Conservation (phyloP, 2,113 vertebrate species). For the Chaetodon trifascialis region DNA sequence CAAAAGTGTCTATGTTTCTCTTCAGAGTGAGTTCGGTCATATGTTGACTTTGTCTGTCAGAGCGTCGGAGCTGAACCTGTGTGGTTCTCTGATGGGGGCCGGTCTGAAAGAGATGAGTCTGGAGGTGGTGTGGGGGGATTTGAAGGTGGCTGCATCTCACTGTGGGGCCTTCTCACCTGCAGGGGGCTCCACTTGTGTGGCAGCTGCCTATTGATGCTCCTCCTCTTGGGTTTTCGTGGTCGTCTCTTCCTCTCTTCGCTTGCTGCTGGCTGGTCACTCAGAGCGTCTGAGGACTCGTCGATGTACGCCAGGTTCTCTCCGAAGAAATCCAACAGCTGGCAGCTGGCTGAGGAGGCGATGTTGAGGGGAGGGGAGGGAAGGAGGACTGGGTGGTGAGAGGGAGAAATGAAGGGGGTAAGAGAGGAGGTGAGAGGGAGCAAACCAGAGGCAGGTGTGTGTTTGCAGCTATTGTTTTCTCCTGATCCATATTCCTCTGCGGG, state of each 20-base stretch:
- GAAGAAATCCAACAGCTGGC: constrained; percentile 87
- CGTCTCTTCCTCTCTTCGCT: constrained; percentile 53
- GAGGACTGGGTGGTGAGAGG: constrained; percentile 7
- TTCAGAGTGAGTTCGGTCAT: not conserved
- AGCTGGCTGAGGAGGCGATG: constrained; percentile 48
- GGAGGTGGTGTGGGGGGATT: constrained; percentile 83
- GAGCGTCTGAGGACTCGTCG: constrained; percentile 91
- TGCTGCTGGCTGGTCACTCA: constrained; percentile 82
- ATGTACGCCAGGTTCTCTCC: constrained; percentile 92
- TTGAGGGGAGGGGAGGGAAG: constrained; percentile 52
- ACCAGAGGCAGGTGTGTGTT: not conserved
- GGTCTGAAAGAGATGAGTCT: constrained; percentile 53
- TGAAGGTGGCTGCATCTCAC: constrained; percentile 80
- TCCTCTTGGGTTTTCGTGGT: constrained; percentile 77
- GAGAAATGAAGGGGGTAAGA: not conserved
- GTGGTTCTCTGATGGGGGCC: constrained; percentile 12
- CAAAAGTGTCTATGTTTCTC: no score
- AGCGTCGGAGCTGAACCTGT: constrained; percentile 40
- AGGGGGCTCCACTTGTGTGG: constrained; percentile 51
- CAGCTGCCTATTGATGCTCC: constrained; percentile 75
- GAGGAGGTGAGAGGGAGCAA: not conserved
- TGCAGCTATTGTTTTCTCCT: not conserved
- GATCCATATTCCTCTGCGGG: constrained; percentile 11
- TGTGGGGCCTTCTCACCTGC: constrained; percentile 55
- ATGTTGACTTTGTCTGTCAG: constrained; percentile 36